A percentile compares a stretch with the other conserved stretches of the same genome.
Evolutionary conservation across 1,140 invertebrate genomes (phyloP).

Genomic region (Lepidurus couesii): DNA sequence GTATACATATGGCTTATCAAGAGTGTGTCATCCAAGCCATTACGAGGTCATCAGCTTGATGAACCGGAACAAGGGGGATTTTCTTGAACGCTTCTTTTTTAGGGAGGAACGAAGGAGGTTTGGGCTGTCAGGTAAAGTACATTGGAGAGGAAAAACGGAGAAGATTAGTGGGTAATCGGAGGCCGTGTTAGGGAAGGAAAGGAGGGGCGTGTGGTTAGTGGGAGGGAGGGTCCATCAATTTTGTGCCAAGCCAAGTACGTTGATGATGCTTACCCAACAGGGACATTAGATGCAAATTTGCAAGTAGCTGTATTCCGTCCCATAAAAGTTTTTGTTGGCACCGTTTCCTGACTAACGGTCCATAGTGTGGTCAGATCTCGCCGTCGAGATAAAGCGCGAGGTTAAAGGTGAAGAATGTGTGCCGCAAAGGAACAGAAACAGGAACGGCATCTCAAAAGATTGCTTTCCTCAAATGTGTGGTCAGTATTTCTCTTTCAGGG

Average conservation of each 20-base stretch:
- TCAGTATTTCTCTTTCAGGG: background rate
- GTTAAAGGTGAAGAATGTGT: background rate
- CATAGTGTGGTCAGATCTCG: constrained; percentile 1
- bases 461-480: background rate
- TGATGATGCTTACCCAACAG: background rate
- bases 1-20: constrained; percentile 2
- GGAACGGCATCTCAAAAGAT: background rate
- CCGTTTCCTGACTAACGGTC: background rate
- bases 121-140: background rate
- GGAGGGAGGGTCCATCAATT: background rate
- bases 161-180: background rate
- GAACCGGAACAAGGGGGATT: background rate
- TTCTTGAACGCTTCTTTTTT: background rate
- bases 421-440: background rate
- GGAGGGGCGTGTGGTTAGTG: background rate
- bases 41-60: background rate
- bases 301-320: constrained; percentile 1
- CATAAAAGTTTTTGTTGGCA: constrained; percentile 6
- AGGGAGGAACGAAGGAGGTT: background rate
- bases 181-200: background rate
- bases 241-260: background rate
- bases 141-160: background rate
- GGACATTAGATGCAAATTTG: background rate
- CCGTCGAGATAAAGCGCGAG: background rate
- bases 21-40: constrained; percentile 1